Evolutionary conservation across 1,140 invertebrate genomes (phyloP).

Genomic region (Charaxes varanes): DNA sequence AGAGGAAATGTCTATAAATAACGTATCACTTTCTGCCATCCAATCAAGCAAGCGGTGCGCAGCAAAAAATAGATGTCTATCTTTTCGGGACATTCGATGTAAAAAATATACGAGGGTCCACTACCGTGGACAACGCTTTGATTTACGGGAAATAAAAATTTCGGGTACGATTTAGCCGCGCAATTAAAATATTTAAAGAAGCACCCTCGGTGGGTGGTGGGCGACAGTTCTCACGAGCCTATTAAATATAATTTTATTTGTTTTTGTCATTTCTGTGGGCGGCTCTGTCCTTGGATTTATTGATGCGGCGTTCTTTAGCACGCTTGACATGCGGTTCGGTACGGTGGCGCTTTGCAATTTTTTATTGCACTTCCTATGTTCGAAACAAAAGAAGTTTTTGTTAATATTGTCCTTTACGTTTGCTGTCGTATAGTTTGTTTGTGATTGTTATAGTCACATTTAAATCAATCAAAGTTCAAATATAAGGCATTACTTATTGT

Average conservation of each 20-base stretch:
- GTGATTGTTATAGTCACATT: no score
- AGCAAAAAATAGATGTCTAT: slow-evolving; percentile 15
- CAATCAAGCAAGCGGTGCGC: slow-evolving; percentile 2
- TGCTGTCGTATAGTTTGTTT: no score
- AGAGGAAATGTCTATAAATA: not conserved
- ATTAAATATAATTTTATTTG: slow-evolving; percentile 72
- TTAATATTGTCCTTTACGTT: not conserved
- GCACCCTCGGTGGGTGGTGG: slow-evolving; percentile 62
- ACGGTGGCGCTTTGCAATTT: slow-evolving; percentile 18
- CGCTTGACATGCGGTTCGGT: slow-evolving; percentile 35
- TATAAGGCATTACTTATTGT: no score
- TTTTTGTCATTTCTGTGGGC: slow-evolving; percentile 48
- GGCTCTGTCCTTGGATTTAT: slow-evolving; percentile 41
- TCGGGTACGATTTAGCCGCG: slow-evolving; percentile 54
- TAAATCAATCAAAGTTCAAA: no score
- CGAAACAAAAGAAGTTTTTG: not conserved
- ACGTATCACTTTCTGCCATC: slow-evolving; percentile 2
- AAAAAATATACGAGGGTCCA: slow-evolving; percentile 22
- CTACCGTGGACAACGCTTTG: slow-evolving; percentile 59
- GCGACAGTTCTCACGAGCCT: slow-evolving; percentile 70
- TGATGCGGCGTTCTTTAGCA: slow-evolving; percentile 32
- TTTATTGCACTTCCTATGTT: slow-evolving; percentile 10
- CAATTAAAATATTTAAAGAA: slow-evolving; percentile 71
- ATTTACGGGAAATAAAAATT: slow-evolving; percentile 67
- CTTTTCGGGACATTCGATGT: slow-evolving; percentile 4